These are phyloP conservation scores for Sebastes matsubarae DNA, from an alignment of 2,797 vertebrate genomes.

Conservation along the genomic window DNA sequence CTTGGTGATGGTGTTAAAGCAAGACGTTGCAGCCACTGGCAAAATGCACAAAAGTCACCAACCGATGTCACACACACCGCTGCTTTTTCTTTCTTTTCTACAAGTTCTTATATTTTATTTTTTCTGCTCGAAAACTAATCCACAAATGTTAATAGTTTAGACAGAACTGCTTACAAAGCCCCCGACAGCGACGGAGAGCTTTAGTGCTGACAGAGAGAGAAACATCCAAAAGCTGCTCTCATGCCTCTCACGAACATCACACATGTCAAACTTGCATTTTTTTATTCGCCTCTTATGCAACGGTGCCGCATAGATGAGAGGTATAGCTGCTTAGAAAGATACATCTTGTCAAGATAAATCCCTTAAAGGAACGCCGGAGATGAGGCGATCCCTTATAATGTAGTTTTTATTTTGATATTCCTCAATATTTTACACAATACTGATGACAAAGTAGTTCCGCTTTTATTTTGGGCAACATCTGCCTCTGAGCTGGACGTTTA, in stretches of 20 bases:
- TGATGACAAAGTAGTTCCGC: not conserved
- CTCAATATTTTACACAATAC: not conserved
- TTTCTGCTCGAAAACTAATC: conserved; percentile 49
- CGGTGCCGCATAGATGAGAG: conserved; percentile 13
- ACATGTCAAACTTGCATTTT: conserved; percentile 57
- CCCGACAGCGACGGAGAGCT: conserved; percentile 24
- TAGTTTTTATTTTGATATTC: conserved; percentile 20
- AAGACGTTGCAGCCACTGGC: conserved; percentile 25
- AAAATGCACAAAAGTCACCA: conserved; percentile 5
- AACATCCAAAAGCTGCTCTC: conserved; percentile 59
- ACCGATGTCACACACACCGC: conserved; percentile 12
- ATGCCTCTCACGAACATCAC: conserved; percentile 57
- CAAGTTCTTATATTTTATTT: not conserved
- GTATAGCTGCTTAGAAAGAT: conserved; percentile 36
- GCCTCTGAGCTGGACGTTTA: conserved; percentile 2
- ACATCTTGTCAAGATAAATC: conserved; percentile 52
- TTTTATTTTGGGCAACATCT: not conserved
- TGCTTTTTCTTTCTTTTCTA: not conserved
- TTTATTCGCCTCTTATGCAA: conserved; percentile 32
- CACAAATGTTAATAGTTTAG: conserved; percentile 77
- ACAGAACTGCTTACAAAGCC: conserved; percentile 76
- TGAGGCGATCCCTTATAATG: conserved; percentile 17
- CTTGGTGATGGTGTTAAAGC: conserved; percentile 40
- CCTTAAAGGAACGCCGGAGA: conserved; percentile 14
- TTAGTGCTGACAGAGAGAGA: conserved; percentile 64